Evolutionary conservation across 2,113 vertebrate species (phyloP), one percentile per base, ranked within the genome.

Genomic region (pig (Sus scrofa)): DNA sequence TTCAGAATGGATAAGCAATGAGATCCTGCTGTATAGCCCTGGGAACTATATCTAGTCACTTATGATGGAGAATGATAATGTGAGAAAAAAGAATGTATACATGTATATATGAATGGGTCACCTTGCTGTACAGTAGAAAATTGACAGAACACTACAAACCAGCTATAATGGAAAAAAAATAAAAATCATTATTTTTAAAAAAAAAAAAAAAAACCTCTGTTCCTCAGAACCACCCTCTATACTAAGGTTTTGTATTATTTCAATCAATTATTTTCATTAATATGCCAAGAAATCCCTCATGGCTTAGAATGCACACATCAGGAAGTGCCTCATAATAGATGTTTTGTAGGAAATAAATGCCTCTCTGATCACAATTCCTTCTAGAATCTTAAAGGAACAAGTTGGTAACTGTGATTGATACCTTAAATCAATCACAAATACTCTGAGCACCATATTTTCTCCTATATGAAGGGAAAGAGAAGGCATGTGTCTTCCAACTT

Each of bases 201-300:
- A 44, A 44, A 44, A 44, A 44, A 44, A 44, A 44, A 44, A 44
- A 44, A 44, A 44, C 44, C 8, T 96, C 70, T 77, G 58, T 62
- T 88, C 73, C 52, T 63, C 50, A 93, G 11, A 78, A 77, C 50
- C 14, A 77, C 8, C 44, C 90, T 70, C 44, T 71, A 91, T 3
- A 70, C n/a, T 27, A 89, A 91, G 62, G 27, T 11, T 94, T 85
- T 96, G 7, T 50, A 15, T n/a, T 89, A 85, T 88, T 78, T 50
- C 12, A 94, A 75, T 58, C 71, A 89, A 52, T 68, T 94, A 63
- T 88, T 94, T 95, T 96, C 79, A 85, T 92, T 67, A 75, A 90
- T 34, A 62, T n/a, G 92, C 71, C 63, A 95, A 70, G 32, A 32
- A 94, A 62, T 84, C 39, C 44, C 70, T 97, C 3, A 2, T 63